A percentile compares a stretch with the other conserved stretches of the same genome.
Conservation (phyloP, 1,140 invertebrate species). For the Ips nitidus region DNA sequence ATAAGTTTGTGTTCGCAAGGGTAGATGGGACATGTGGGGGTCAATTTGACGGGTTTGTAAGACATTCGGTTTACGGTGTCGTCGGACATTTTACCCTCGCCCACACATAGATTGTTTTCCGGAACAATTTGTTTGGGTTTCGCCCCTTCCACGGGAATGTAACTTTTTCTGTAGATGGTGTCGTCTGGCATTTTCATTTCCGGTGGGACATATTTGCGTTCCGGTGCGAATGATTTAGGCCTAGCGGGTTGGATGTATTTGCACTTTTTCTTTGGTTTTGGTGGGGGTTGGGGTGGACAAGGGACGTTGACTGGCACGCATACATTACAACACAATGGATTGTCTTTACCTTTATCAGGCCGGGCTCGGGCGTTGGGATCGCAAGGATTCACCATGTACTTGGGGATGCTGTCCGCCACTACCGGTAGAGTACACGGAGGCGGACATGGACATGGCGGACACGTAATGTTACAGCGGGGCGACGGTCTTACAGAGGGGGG, state of each 20-base stretch:
- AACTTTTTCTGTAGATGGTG: slow-evolving; percentile 63
- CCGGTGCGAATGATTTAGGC: slow-evolving; percentile 57
- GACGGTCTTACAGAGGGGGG: slow-evolving; percentile 5
- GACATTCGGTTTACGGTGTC: slow-evolving; percentile 63
- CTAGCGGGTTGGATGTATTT: slow-evolving; percentile 63
- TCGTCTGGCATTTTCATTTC: slow-evolving; percentile 57
- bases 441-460: slow-evolving; percentile 33
- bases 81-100: slow-evolving; percentile 52
- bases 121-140: slow-evolving; percentile 51
- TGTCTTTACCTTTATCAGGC: slow-evolving; percentile 13
- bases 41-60: slow-evolving; percentile 56
- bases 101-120: slow-evolving; percentile 49
- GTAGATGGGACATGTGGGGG: slow-evolving; percentile 47
- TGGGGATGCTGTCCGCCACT: slow-evolving; percentile 35
- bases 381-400: slow-evolving; percentile 34
- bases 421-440: slow-evolving; percentile 36
- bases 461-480: slow-evolving; percentile 37
- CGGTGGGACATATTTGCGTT: slow-evolving; percentile 56
- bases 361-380: slow-evolving; percentile 17
- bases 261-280: slow-evolving; percentile 46
- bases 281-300: slow-evolving; percentile 13
- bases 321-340: slow-evolving; percentile 39
- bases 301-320: slow-evolving; percentile 39
- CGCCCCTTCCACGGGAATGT: slow-evolving; percentile 53
- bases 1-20: slow-evolving; percentile 50